Conservation (phyloP, 1,140 invertebrate species). For the Drosophila sproati region DNA sequence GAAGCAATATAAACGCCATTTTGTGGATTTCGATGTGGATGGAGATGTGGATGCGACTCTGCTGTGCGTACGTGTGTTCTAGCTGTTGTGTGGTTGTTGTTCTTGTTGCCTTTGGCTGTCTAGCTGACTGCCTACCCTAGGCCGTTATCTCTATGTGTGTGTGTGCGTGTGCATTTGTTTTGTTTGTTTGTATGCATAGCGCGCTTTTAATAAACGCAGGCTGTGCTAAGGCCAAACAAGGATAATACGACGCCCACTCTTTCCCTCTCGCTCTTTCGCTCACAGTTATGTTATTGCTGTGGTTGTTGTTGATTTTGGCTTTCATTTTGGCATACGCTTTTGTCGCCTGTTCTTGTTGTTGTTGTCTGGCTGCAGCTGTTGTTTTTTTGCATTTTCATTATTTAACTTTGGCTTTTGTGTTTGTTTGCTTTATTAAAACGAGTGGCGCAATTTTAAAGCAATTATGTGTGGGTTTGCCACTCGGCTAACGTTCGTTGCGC, state of each 20-base stretch:
- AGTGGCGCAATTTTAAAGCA: conserved; percentile 73
- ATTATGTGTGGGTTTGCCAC: conserved; percentile 57
- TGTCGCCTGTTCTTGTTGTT: conserved; percentile 20
- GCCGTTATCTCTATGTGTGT: conserved; percentile 30
- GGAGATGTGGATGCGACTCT: no score
- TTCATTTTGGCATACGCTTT: conserved; percentile 26
- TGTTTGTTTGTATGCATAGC: conserved; percentile 47
- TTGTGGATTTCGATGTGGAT: conserved; percentile 28
- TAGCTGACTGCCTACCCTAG: conserved; percentile 36
- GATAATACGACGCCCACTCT: conserved; percentile 43
- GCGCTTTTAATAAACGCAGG: conserved; percentile 54
- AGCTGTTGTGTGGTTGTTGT: conserved; percentile 25
- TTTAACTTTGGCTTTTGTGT: conserved; percentile 44
- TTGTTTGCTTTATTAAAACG: conserved; percentile 65
- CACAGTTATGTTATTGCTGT: conserved; percentile 28
- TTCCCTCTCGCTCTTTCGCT: conserved; percentile 8
- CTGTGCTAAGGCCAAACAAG: conserved; percentile 47
- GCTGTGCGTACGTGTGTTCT: conserved; percentile 42
- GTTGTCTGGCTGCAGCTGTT: conserved; percentile 21
- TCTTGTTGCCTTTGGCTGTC: conserved; percentile 31
- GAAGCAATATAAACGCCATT: conserved; percentile 60
- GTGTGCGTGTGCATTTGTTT: background rate
- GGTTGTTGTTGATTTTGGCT: conserved; percentile 20
- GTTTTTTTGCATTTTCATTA: conserved; percentile 41
- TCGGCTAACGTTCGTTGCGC: conserved; percentile 18